Base-by-base conservation (phyloP, 2,113 vertebrate genomes). In the Trinectes maculatus region DNA sequence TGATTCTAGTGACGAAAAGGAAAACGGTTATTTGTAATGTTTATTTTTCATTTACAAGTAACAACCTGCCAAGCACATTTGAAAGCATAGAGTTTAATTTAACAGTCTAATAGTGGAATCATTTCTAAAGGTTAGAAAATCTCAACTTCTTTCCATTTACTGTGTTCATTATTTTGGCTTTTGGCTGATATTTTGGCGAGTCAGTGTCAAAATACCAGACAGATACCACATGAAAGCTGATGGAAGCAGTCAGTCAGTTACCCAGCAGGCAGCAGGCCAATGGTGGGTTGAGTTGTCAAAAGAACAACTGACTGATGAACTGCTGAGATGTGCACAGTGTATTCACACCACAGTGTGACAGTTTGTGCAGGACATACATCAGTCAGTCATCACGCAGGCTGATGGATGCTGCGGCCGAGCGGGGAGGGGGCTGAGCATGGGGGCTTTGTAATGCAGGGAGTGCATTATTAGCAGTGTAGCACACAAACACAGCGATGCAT, bases 331-430 rank as follows among this genome's bases (percentile, higher is more conserved):
- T 26, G 49, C 39, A 52, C 60, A 43, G 24, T 29, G 26, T 26
- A 40, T 44, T 68, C 29, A 54, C 54, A 61, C 46, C 34, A n/a
- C 10, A 53, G 62, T n/a, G n/a, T n/a, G 39, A 61, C 39, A 31
- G 24, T 4, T 19, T 37, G 22, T 15, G 34, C 29, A 3, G 31
- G 25, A 55, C 19, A 24, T 6, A 52, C 6, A 49, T 28, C 21
- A n/a, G 2, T 37, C n/a, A 31, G 22, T 36, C 48, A 49, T 61
- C 24, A 26, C 47, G 48, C 39, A 6, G 46, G 46, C 36, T 33
- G 58, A 61, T 47, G 12, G 8, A 39, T 29, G 36, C 26, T 43
- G 24, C 10, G 44, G 42, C 40, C 10, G 21, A 11, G 19, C 8
- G 12, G 34, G 57, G 19, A 8, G 19, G 25, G 18, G 16, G 47